Evolutionary conservation across 92 coral and sea anemone genomes (phyloP).

Genomic region (Palythoa heliodiscus): DNA sequence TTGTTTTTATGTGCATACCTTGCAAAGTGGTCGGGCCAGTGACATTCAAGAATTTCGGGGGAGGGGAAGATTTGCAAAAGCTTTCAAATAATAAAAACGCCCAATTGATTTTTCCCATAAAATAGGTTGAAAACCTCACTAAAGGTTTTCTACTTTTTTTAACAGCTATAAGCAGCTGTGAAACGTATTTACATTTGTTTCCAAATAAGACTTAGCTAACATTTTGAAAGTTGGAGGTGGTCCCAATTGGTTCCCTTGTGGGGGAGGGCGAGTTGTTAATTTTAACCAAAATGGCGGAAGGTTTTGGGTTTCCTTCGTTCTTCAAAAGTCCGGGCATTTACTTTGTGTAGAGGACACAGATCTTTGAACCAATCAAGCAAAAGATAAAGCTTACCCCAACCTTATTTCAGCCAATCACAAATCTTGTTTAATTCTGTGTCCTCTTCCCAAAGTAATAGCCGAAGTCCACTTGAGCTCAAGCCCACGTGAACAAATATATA

Average conservation of each 20-base stretch:
- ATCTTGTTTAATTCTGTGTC: too few species aligned
- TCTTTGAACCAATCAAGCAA: too few species aligned
- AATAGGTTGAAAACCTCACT: not conserved
- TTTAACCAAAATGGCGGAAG: constrained; percentile 16
- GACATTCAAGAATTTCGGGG: not conserved
- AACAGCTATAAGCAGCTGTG: not conserved
- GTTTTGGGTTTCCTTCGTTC: too few species aligned
- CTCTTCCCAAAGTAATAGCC: not conserved
- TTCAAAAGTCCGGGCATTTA: too few species aligned
- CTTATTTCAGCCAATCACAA: too few species aligned
- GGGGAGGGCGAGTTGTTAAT: not conserved
- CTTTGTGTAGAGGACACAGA: too few species aligned
- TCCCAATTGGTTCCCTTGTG: not conserved
- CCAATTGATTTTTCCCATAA: not conserved
- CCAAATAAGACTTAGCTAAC: not conserved
- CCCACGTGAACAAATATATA: not conserved
- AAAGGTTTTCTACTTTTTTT: not conserved
- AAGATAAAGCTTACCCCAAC: too few species aligned
- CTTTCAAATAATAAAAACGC: not conserved
- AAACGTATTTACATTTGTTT: not conserved
- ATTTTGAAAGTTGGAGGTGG: not conserved
- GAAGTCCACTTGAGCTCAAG: not conserved
- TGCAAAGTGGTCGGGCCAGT: not conserved
- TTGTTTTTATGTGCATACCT: not conserved
- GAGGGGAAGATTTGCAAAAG: not conserved